These are phyloP conservation scores for Calephelis nemesis DNA, from an alignment of 1,140 invertebrate species.

Conservation along the genomic window DNA sequence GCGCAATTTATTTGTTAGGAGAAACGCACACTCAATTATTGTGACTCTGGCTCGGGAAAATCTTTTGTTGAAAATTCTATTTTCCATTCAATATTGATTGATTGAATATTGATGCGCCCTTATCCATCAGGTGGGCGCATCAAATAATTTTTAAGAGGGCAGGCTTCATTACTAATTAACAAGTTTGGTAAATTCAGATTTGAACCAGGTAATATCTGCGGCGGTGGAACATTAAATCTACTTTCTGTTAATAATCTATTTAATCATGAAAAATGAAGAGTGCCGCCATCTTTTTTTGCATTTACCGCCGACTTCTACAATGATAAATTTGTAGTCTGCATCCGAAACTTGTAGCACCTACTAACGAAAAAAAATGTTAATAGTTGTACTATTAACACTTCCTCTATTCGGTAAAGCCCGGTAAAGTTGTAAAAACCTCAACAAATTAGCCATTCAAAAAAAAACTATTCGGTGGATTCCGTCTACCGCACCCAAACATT, in stretches of 20 bases:
- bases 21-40: constrained; percentile 16
- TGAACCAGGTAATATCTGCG: no score
- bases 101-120: no score
- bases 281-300: no score
- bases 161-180: constrained; percentile 19
- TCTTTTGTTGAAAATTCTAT: constrained; percentile 19
- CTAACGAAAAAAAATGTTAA: constrained; percentile 61
- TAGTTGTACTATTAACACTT: constrained; percentile 39
- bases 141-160: constrained; percentile 13
- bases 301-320: no score
- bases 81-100: constrained; percentile 9
- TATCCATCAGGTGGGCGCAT: neutral
- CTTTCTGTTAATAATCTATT: no score
- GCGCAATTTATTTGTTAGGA: constrained; percentile 20
- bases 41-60: constrained; percentile 14
- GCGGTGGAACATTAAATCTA: no score
- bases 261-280: no score
- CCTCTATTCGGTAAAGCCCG: constrained; percentile 24
- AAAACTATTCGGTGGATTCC: constrained; percentile 44
- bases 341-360: constrained; percentile 16
- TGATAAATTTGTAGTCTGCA: no score
- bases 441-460: no score
- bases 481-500: constrained; percentile 37
- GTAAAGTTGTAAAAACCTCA: no score
- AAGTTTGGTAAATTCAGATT: no score